phyloP scores from a whole-genome alignment of 2,113 vertebrate species.

The Bubalus kerabau region DNA sequence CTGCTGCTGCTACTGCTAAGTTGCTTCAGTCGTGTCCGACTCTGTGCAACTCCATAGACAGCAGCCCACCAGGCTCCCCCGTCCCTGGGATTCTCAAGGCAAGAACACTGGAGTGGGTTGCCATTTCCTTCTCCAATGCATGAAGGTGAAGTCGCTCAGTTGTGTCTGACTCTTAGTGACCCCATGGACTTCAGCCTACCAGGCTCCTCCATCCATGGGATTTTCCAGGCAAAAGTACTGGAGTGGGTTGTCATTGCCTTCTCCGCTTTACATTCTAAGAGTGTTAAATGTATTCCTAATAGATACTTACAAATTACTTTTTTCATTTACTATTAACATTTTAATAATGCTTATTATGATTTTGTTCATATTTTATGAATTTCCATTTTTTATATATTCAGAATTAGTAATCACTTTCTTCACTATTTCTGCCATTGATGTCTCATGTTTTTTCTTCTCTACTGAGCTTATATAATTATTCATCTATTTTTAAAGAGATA shows the following conservation, averaged over 20 bases:
- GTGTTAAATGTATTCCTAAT: not conserved
- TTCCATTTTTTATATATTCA: not conserved
- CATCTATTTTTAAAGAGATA: constrained; percentile 1
- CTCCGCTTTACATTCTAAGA: not conserved
- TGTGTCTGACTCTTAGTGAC: too few species aligned
- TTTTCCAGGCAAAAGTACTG: too few species aligned
- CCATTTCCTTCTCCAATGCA: too few species aligned
- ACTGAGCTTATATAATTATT: constrained; percentile 4
- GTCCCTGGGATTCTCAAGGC: too few species aligned
- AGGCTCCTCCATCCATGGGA: too few species aligned
- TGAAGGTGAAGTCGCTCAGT: too few species aligned
- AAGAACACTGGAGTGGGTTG: too few species aligned
- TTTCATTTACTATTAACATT: not conserved
- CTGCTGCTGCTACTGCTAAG: not conserved
- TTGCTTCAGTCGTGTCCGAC: too few species aligned
- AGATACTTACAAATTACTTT: constrained; percentile 8
- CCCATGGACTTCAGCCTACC: too few species aligned
- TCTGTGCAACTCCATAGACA: too few species aligned
- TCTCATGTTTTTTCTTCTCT: not conserved
- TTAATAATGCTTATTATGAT: constrained; percentile 5
- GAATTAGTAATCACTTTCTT: not conserved
- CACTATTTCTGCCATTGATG: not conserved
- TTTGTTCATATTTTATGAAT: not conserved
- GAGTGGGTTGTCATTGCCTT: too few species aligned
- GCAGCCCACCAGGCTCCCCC: too few species aligned